Conservation (phyloP, 1,140 invertebrate species). For the Hyles vespertilio region DNA sequence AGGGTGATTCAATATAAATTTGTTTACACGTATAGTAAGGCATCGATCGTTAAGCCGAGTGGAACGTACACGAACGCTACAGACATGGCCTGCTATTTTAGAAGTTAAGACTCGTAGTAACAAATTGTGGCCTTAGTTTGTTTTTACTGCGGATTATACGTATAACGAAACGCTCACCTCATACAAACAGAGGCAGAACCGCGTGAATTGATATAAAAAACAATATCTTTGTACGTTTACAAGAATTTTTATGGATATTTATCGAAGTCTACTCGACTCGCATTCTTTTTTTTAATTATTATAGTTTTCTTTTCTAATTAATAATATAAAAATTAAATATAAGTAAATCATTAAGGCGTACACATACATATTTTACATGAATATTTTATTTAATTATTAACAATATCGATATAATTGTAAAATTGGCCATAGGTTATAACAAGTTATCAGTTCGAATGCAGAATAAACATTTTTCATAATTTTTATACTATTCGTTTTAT, state of each 20-base stretch:
- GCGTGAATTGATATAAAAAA: constrained; percentile 3
- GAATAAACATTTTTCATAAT: constrained; percentile 76
- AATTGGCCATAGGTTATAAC: constrained; percentile 75
- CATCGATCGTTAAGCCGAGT: constrained; percentile 1
- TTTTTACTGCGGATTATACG: constrained; percentile 35
- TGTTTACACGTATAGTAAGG: constrained; percentile 28
- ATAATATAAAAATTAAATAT: constrained; percentile 74
- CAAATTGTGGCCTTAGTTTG: constrained; percentile 69
- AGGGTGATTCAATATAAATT: constrained; percentile 30
- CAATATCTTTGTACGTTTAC: constrained; percentile 21
- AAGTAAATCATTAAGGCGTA: constrained; percentile 68
- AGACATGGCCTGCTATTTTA: constrained; percentile 43
- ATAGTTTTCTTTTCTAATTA: constrained; percentile 64
- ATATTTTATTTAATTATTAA: constrained; percentile 76
- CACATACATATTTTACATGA: constrained; percentile 74
- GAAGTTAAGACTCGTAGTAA: constrained; percentile 60
- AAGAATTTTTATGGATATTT: constrained; percentile 53
- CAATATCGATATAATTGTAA: constrained; percentile 75
- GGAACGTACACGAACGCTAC: not conserved
- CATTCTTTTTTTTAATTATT: constrained; percentile 58
- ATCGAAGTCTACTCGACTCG: constrained; percentile 55
- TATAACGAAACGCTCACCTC: constrained; percentile 18
- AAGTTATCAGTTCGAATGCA: constrained; percentile 73
- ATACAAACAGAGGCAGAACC: constrained; percentile 9
- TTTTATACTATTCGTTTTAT: constrained; percentile 68